Conservation (phyloP, 2,797 vertebrate species). For the Cyprinella venusta region DNA sequence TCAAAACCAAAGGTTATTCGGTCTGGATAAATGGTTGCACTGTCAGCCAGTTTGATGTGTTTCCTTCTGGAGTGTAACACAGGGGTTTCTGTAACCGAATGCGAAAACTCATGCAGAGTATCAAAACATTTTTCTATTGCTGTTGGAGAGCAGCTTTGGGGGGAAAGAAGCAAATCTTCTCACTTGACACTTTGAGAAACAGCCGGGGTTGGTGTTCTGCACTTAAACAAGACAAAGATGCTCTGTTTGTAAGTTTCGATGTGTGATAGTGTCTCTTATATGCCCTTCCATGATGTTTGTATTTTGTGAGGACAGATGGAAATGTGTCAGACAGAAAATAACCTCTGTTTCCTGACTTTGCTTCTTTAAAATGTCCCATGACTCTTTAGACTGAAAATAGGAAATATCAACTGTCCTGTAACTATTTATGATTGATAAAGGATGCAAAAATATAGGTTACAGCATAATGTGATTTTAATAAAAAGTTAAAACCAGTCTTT, state of each 20-base stretch:
- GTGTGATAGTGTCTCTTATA: constrained; percentile 35
- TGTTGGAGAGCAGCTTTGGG: constrained; percentile 66
- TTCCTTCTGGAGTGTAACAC: constrained; percentile 36
- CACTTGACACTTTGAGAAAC: constrained; percentile 22
- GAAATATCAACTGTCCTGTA: not conserved
- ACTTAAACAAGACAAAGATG: constrained; percentile 56
- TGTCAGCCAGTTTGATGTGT: constrained; percentile 34
- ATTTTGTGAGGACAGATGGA: constrained; percentile 61
- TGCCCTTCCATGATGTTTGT: constrained; percentile 46
- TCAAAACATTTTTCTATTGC: constrained; percentile 56
- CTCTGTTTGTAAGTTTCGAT: constrained; percentile 34
- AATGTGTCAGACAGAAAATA: constrained; percentile 70
- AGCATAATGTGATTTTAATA: not conserved
- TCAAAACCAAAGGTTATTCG: constrained; percentile 42
- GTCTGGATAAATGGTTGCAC: constrained; percentile 45
- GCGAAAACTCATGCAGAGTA: constrained; percentile 18
- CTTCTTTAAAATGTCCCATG: constrained; percentile 9
- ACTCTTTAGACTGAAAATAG: not conserved
- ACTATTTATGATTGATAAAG: not conserved
- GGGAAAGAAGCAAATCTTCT: constrained; percentile 34
- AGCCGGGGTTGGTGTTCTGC: constrained; percentile 9
- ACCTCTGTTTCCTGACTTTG: constrained; percentile 36
- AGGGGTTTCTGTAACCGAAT: constrained; percentile 39
- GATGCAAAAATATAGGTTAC: not conserved
- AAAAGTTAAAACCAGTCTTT: too few species aligned